These are phyloP conservation scores for Melolontha melolontha DNA, from an alignment of 2,888 invertebrate species.

Conservation along the genomic window DNA sequence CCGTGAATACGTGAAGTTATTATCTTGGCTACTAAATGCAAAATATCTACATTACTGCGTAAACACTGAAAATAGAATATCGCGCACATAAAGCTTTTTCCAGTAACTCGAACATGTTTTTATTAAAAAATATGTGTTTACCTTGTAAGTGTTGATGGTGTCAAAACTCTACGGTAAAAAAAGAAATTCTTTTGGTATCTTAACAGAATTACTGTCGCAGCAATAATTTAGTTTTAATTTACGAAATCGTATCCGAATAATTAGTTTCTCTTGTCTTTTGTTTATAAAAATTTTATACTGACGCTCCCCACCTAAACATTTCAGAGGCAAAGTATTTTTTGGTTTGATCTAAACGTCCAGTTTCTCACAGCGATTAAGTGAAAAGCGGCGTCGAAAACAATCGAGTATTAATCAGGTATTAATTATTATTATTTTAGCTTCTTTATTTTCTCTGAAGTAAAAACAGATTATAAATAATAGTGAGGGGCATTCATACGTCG, in stretches of 20 bases:
- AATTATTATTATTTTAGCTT: background rate
- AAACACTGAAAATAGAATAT: slow-evolving; percentile 27
- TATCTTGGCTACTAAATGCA: slow-evolving; percentile 10
- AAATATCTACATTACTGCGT: slow-evolving; percentile 9
- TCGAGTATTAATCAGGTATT: slow-evolving; percentile 48
- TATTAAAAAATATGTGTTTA: background rate
- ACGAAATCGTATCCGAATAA: background rate
- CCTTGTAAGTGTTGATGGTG: too few relatives aligned
- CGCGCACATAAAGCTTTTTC: slow-evolving; percentile 15
- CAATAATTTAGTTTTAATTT: background rate
- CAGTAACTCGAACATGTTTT: background rate
- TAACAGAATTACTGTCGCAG: too few relatives aligned
- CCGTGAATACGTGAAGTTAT: slow-evolving; percentile 1
- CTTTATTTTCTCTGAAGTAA: background rate
- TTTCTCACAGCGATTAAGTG: slow-evolving; percentile 49
- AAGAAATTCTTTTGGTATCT: too few relatives aligned
- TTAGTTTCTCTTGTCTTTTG: slow-evolving; percentile 25
- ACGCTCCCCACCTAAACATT: slow-evolving; percentile 33
- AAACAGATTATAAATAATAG: background rate
- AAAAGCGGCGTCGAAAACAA: slow-evolving; percentile 48
- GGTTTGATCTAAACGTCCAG: slow-evolving; percentile 46
- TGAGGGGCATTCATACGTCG: too few relatives aligned
- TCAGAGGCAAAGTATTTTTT: slow-evolving; percentile 40
- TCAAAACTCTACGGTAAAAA: too few relatives aligned
- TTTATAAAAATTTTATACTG: slow-evolving; percentile 39